phyloP scores from a whole-genome alignment of 2,797 vertebrate genomes.

The Clarias fuscus region DNA sequence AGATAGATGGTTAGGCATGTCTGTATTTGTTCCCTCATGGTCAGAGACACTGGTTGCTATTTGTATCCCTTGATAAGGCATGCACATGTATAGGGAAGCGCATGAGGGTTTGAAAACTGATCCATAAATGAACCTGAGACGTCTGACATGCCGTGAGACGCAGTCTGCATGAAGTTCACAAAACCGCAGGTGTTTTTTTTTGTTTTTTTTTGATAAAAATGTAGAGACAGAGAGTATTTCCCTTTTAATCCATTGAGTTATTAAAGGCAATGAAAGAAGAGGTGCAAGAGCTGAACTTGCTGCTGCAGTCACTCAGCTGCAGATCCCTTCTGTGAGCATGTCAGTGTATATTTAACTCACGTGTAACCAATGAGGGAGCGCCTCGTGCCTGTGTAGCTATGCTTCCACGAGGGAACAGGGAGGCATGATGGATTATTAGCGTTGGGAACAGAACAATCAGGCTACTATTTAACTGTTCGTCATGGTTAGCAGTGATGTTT shows the following conservation, averaged over 20 bases:
- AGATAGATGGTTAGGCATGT: conserved; percentile 32
- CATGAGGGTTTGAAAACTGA: conserved; percentile 9
- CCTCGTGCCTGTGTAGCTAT: conserved; percentile 14
- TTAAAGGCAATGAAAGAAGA: background rate
- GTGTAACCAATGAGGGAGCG: conserved; percentile 27
- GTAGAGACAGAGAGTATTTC: background rate
- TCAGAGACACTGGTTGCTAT: conserved; percentile 35
- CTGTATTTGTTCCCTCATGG: conserved; percentile 34
- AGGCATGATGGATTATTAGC: too few relatives aligned
- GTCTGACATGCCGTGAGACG: background rate
- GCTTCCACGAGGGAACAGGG: background rate
- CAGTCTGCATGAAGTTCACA: background rate
- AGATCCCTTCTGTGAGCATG: conserved; percentile 38
- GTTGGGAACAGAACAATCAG: background rate
- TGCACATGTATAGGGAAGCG: background rate
- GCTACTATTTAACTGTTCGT: background rate
- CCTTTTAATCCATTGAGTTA: background rate
- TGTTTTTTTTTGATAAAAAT: too few relatives aligned
- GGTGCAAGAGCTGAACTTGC: conserved; percentile 9
- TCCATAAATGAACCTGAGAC: background rate
- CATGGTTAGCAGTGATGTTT: background rate
- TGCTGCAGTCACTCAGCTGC: conserved; percentile 51
- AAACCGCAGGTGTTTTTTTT: background rate
- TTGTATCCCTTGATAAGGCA: conserved; percentile 33
- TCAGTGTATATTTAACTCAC: conserved; percentile 54